Percentiles rank a stretch among this genome's conserved stretches.
Evolutionary conservation across 2,888 invertebrate species (phyloP).

Genomic region (Hypercompe scribonia): DNA sequence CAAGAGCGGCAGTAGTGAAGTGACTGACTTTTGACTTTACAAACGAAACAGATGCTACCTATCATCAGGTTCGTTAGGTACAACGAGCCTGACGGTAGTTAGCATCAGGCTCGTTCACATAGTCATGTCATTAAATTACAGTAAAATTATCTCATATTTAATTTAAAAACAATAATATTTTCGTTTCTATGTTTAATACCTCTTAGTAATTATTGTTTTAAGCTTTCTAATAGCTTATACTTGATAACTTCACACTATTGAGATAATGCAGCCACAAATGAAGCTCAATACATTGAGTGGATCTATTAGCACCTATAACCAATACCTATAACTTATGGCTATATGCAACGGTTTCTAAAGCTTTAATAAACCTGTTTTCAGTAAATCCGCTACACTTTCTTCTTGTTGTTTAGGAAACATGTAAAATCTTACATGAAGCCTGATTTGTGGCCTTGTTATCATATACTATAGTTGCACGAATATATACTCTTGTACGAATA

Average conservation of each 20-base stretch:
- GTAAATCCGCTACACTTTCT: conserved; percentile 16
- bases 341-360: not conserved
- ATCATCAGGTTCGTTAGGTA: too few relatives aligned
- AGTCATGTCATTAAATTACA: too few relatives aligned
- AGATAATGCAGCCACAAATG: not conserved
- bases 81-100: too few relatives aligned
- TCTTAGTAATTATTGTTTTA: not conserved
- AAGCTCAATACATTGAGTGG: not conserved
- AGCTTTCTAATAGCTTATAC: not conserved
- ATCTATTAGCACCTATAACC: not conserved
- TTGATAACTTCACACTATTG: not conserved
- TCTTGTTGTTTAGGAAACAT: conserved; percentile 9
- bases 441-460: too few relatives aligned
- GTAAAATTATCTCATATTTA: too few relatives aligned
- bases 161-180: not conserved
- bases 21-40: too few relatives aligned
- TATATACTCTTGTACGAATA: too few relatives aligned
- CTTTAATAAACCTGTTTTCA: conserved; percentile 14
- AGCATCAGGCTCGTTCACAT: too few relatives aligned
- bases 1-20: too few relatives aligned
- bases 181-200: not conserved
- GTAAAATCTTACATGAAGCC: not conserved
- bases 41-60: too few relatives aligned
- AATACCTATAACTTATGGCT: not conserved
- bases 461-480: not conserved